A percentile compares a stretch with the other conserved stretches of the same genome.
These are phyloP conservation scores for Elegia similella DNA, from an alignment of 2,888 invertebrate species.

Conservation along the genomic window DNA sequence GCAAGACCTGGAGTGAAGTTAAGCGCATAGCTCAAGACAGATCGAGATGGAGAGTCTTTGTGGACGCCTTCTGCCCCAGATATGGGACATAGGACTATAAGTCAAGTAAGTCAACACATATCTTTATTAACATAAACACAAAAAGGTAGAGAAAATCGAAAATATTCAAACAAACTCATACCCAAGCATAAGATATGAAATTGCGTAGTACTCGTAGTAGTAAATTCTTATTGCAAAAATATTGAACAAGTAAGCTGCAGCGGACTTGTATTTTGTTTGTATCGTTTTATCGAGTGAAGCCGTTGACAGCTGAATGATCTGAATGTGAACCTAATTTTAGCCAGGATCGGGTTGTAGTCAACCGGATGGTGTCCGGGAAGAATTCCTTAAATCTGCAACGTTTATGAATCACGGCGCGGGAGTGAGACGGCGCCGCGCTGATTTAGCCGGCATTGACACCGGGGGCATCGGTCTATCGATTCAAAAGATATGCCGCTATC, in stretches of 20 bases:
- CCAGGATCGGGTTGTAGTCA: slow-evolving; percentile 26
- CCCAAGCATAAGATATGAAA: too few relatives aligned
- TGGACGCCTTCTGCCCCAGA: too few relatives aligned
- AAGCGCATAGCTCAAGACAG: too few relatives aligned
- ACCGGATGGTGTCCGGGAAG: slow-evolving; percentile 35
- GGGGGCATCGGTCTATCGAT: slow-evolving; percentile 42
- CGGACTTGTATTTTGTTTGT: not conserved
- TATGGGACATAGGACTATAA: too few relatives aligned
- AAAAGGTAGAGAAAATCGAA: too few relatives aligned
- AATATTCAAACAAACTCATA: too few relatives aligned
- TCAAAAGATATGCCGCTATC: slow-evolving; percentile 28
- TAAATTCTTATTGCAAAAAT: not conserved
- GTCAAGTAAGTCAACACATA: too few relatives aligned
- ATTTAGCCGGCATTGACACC: slow-evolving; percentile 43
- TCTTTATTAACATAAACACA: too few relatives aligned
- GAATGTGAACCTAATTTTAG: slow-evolving; percentile 39
- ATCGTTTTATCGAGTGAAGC: slow-evolving; percentile 23
- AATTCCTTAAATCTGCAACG: slow-evolving; percentile 39
- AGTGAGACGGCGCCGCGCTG: slow-evolving; percentile 32
- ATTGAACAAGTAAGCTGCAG: not conserved
- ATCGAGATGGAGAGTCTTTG: too few relatives aligned
- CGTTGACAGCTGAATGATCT: slow-evolving; percentile 24
- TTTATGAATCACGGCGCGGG: slow-evolving; percentile 24
- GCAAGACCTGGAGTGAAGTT: too few relatives aligned
- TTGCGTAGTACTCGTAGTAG: too few relatives aligned